Base-by-base conservation (phyloP, 2,113 vertebrate genomes). In the Heterochromis multidens region DNA sequence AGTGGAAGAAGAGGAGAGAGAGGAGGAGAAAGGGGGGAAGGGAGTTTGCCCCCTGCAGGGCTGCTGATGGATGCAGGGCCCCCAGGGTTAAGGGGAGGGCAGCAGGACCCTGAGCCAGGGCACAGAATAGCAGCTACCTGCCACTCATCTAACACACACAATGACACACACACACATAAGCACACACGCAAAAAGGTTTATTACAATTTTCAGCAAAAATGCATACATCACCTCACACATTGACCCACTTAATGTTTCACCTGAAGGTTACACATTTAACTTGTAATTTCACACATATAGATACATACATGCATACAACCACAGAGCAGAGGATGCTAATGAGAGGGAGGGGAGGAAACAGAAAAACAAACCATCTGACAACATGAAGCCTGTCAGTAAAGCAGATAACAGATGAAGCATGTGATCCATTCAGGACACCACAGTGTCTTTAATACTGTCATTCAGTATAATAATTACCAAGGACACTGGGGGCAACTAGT, bases 41-140 rank as follows among this genome's bases (percentile, higher is more conserved):
- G 91, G 85, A 77, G 79, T 61, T 79, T 62, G 63, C 88, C 89
- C 87, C 88, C 88, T 31, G 79, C 84, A 63, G 92, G 72, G 92
- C 81, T 87, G 88, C 94, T 95, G 93, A 95, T 94, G 92, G 93
- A 93, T 93, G 94, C 87, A 83, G 79, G 81, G 85, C 87, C 94
- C 92, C 91, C 79, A 86, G 90, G 89, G 92, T 93, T 93, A 89
- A 92, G 92, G 89, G 91, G 89, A 91, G 93, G 90, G 87, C 87
- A 87, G 77, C 84, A 77, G 81, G 87, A 74, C 85, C 84, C 79
- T 78, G 76, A 78, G 90, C 89, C 87, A 77, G 80, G 54, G 80
- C 86, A 79, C 82, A 85, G 88, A 91, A 90, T 88, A 91, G 86
- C 80, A 91, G 91, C 87, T 90, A 92, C 88, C 89, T 90, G 79